These are phyloP conservation scores for Panurus biarmicus DNA, from an alignment of 2,113 vertebrate genomes.

Conservation along the genomic window DNA sequence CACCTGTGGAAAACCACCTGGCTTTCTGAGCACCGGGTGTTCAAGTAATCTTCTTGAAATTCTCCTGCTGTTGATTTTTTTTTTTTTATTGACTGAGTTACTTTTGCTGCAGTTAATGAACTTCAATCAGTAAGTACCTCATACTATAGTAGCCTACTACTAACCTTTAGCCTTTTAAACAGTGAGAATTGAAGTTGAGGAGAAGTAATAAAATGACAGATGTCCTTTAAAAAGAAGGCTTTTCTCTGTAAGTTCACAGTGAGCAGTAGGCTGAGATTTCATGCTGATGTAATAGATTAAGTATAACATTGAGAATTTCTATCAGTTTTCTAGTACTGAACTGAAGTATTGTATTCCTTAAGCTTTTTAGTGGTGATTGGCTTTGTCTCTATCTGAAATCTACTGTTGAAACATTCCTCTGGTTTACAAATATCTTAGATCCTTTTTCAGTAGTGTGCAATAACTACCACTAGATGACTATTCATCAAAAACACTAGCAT, in stretches of 20 bases:
- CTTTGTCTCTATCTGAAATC: neutral
- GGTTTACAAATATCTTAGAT: neutral
- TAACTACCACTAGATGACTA: neutral
- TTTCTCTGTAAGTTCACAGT: neutral
- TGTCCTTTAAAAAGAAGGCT: neutral
- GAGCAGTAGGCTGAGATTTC: neutral
- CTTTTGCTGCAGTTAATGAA: neutral
- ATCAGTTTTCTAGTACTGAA: neutral
- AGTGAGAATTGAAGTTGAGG: neutral
- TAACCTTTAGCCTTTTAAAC: neutral
- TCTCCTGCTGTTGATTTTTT: neutral
- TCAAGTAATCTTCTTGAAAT: neutral
- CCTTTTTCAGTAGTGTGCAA: neutral
- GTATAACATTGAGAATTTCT: neutral
- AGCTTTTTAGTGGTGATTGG: neutral
- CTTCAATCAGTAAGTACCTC: neutral
- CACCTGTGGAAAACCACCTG: neutral
- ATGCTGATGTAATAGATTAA: neutral
- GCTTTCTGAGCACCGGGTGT: neutral
- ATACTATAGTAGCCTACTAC: accelerated
- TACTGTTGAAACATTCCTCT: neutral
- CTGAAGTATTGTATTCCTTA: neutral
- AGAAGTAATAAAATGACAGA: neutral
- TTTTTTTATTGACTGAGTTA: neutral
- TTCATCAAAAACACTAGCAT: neutral